Base-by-base conservation (phyloP, 35 echinoderm and acorn worm genomes). In the Apostichopus parvimensis region DNA sequence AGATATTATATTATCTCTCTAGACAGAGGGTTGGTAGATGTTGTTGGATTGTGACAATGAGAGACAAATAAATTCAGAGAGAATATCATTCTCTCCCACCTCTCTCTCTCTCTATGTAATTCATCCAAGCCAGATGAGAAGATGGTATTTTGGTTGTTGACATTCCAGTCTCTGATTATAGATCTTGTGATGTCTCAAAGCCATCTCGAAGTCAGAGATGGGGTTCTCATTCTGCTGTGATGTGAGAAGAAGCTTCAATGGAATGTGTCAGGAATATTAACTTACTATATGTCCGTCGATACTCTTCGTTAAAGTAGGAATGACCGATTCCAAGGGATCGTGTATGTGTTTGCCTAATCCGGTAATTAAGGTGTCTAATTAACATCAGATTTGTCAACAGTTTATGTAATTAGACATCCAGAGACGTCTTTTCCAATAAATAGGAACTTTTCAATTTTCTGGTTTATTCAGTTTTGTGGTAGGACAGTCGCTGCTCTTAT, bases 151-250 rank as follows among this genome's bases (percentile, higher is more conserved):
- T 84, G 56, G 55, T 55, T 84, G 56, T 84, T 84, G 14, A 60
- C 81, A 84, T 84, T 84, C 81, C 81, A 84, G 81, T 10, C 55
- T 84, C 81, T 84, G 15, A 57, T 58, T 84, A 28, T n/a, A 58
- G 18, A 58, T 56, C 55, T 52, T 20, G 54, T 84, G 55, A 84
- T 84, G 57, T 58, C 57, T 56, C 58, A 84, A 54, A 53, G 11
- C 64, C 64, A 68, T 11, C 34, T 45, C 4, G 2, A 45, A 45
- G 64, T 68, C 64, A 45, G 64, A 68, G 64, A 68, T 68, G 0
- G 15, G 79, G 17, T 12, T 45, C 79, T 82, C 52, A 55, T 55
- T 53, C 34, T 9, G 8, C 81, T 58, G 57, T 18, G 5, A 22
- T 21, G 81, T 84, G 81, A 59, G 81, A 58, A 84, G 81, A 58